A percentile compares a stretch with the other conserved stretches of the same genome.
Conservation (phyloP, 2,888 invertebrate species). For the Sycophila texana region DNA sequence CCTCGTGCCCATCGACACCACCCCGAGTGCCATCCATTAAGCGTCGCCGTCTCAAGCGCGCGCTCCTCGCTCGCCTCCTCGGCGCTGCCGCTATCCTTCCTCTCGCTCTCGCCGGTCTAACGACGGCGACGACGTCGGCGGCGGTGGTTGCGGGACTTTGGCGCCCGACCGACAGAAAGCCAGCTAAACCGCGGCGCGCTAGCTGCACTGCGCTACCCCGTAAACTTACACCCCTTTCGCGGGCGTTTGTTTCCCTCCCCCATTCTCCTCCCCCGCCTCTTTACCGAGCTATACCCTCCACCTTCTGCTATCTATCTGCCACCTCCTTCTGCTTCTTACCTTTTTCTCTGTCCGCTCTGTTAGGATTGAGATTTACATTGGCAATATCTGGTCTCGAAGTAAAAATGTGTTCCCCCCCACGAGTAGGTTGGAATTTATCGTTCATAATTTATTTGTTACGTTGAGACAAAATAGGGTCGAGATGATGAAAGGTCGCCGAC, state of each 20-base stretch:
- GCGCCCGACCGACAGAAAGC: slow-evolving; percentile 13
- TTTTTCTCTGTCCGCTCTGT: neutral
- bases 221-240: slow-evolving; percentile 32
- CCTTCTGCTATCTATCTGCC: neutral
- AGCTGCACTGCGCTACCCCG: slow-evolving; percentile 46
- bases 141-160: neutral
- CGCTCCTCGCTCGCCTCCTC: neutral
- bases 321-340: neutral
- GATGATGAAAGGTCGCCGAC: too few species aligned
- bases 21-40: slow-evolving; percentile 48
- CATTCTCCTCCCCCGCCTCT: neutral
- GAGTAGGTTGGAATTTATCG: too few species aligned
- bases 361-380: neutral
- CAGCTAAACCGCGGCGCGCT: slow-evolving; percentile 9
- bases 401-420: too few species aligned
- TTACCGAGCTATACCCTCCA: too few species aligned
- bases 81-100: slow-evolving; percentile 8
- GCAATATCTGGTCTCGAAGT: too few species aligned
- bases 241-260: neutral
- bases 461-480: too few species aligned
- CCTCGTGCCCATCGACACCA: slow-evolving; percentile 47
- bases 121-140: slow-evolving; percentile 25
- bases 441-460: too few species aligned
- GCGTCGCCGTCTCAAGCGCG: neutral
- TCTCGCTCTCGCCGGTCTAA: neutral